Base-by-base conservation (phyloP, 2,888 invertebrate genomes). In the Eupithecia tripunctaria region DNA sequence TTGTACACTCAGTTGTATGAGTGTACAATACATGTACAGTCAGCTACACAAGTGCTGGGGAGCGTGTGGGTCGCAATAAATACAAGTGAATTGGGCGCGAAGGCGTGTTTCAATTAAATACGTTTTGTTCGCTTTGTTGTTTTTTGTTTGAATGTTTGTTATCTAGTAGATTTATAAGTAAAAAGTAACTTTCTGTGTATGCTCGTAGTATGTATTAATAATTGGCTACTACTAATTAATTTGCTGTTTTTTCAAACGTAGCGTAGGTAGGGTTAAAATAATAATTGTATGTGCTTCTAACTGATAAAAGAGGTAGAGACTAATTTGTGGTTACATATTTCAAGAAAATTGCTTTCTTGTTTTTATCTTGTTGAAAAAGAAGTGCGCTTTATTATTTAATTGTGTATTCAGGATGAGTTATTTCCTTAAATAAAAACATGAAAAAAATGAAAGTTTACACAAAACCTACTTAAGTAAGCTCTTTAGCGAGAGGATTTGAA, bases 61-160 rank as follows among this genome's bases (percentile, higher is more conserved):
- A 38, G 68, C 51, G 51, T 21, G n/a, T 12, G 3, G 36, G 67
- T 59, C 7, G 64, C 25, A 70, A 73, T 74, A 73, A 73, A 78
- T 72, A 74, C 60, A 51, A 67, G 60, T 63, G 68, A 67, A 72
- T 56, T 68, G 71, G 67, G 63, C 63, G 74, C 59, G 68, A 71
- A 71, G 47, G 67, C 70, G 36, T 56, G 56, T 70, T 71, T 68
- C 66, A 62, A 74, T 71, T 59, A 68, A 56, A 56, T 56, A 56
- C 70, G 70, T 74, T 70, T 66, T 68, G 51, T 71, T 67, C n/a
- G 47, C 43, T 66, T 69, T 65, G 29, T 51, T n/a, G n/a, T n/a
- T n/a, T n/a, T n/a, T 51, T 51, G 43, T 43, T 43, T 18, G 43
- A n/a, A 7, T 0, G 14, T 15, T 10, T 38, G 18, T 47, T 63